Percentiles rank a stretch among this genome's conserved stretches.
Evolutionary conservation across 1,140 invertebrate species (phyloP).

Genomic region (Orius insidiosus): DNA sequence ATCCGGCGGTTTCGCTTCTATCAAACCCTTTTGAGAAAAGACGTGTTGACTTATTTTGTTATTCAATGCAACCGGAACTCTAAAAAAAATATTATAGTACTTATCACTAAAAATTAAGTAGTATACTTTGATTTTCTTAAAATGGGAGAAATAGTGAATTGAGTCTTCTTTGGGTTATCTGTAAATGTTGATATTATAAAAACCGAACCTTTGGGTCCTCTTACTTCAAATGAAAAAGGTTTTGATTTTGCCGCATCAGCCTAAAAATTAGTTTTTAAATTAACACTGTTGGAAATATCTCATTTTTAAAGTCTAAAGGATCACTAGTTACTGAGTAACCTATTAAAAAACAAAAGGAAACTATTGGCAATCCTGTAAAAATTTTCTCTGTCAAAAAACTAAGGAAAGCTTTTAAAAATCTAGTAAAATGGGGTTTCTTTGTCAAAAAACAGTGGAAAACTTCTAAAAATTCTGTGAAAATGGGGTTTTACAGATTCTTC

Average conservation of each 20-base stretch:
- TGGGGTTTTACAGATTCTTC: too few relatives aligned
- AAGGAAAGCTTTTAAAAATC: too few relatives aligned
- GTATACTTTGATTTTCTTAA: constrained; percentile 30
- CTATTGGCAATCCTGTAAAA: too few relatives aligned
- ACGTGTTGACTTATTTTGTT: constrained; percentile 24
- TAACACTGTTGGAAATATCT: too few relatives aligned
- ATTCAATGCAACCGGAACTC: constrained; percentile 12
- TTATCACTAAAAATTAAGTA: not conserved
- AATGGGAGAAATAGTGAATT: constrained; percentile 25
- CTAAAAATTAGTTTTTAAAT: constrained; percentile 20
- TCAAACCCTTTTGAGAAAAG: constrained; percentile 34
- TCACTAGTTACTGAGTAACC: too few relatives aligned
- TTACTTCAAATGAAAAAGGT: constrained; percentile 19
- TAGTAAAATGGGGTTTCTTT: too few relatives aligned
- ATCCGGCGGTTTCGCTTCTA: constrained; percentile 26
- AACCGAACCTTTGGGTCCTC: constrained; percentile 28
- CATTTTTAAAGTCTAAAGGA: too few relatives aligned
- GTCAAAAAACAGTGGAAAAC: too few relatives aligned
- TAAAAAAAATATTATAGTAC: not conserved
- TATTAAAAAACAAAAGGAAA: too few relatives aligned
- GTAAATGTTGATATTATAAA: constrained; percentile 28
- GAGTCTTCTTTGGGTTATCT: constrained; percentile 24
- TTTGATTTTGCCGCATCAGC: constrained; percentile 16
- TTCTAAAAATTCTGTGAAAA: too few relatives aligned
- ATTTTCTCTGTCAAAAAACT: too few relatives aligned